Evolutionary conservation across 2,797 vertebrate genomes (phyloP), one percentile per base, ranked within the genome.

Genomic region (Helicolenus hilgendorfi): DNA sequence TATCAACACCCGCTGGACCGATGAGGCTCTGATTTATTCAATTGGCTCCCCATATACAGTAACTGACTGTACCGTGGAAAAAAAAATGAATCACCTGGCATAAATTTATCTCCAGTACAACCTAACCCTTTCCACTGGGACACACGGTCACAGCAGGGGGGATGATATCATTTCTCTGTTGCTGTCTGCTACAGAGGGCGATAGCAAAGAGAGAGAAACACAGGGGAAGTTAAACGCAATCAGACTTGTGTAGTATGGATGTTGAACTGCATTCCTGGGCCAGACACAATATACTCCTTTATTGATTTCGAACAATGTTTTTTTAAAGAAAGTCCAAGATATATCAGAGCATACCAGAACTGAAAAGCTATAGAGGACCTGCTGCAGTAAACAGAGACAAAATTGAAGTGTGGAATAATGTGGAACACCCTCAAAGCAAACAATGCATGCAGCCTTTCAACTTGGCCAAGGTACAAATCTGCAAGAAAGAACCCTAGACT

Each of bases 21-120:
- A 81, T 38, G 71, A 88, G 80, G 41, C 86, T 79, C 58, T 62
- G 73, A 91, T 92, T 89, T 84, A 91, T 94, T 93, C 72, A 91
- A 63, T 35, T 74, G 77, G 65, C 68, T 89, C 56, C 49, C 13
- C n/a, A 9, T 68, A 88, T 74, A 85, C 53, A 82, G 83, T 76
- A 71, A 83, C 64, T 27, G 56, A 73, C 62, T 59, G 56, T 35
- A 41, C 53, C 31, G 26, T 62, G 41, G 60, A 3, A 45, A 45
- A 22, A 58, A 59, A 69, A 74, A 63, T 26, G 11, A 56, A n/a
- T 59, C 63, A 70, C 49, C 77, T 77, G 65, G 70, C 63, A 85
- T 81, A 60, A 26, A 91, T 92, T 18, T 87, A 74, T 90, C 71
- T 72, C 36, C 22, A 31, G 72, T 59, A 53, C 59, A 80, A 35